phyloP scores from a whole-genome alignment of 2,797 vertebrate species.

The Dermochelys coriacea region DNA sequence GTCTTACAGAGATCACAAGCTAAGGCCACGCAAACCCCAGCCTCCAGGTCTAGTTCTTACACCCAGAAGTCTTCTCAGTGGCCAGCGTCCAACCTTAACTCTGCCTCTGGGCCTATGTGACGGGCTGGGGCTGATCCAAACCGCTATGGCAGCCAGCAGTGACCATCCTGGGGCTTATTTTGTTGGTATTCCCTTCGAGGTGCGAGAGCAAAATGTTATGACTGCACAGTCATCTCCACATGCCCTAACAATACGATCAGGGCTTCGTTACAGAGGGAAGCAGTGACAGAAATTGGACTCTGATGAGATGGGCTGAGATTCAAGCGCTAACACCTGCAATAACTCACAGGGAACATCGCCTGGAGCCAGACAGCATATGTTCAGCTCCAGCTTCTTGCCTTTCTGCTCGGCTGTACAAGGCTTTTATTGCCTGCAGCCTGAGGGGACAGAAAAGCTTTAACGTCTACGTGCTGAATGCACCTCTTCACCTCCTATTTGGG shows the following conservation, averaged over 20 bases:
- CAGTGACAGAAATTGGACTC: background rate
- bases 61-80: background rate
- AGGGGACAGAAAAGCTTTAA: background rate
- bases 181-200: too few species aligned
- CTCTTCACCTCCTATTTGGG: background rate
- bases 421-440: background rate
- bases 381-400: background rate
- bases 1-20: background rate
- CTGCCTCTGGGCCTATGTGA: background rate
- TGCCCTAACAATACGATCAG: background rate
- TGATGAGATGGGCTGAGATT: background rate
- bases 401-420: background rate
- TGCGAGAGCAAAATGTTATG: too few species aligned
- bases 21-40: background rate
- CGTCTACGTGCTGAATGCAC: background rate
- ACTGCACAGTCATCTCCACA: background rate
- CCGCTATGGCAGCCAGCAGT: background rate
- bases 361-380: background rate
- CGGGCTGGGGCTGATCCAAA: background rate
- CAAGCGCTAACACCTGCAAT: background rate
- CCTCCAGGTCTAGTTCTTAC: background rate
- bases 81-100: background rate
- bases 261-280: rapidly evolving
- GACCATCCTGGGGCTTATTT: background rate
- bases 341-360: background rate